Base-by-base conservation (phyloP, 1,140 invertebrate genomes). In the Dreissena rostriformis region DNA sequence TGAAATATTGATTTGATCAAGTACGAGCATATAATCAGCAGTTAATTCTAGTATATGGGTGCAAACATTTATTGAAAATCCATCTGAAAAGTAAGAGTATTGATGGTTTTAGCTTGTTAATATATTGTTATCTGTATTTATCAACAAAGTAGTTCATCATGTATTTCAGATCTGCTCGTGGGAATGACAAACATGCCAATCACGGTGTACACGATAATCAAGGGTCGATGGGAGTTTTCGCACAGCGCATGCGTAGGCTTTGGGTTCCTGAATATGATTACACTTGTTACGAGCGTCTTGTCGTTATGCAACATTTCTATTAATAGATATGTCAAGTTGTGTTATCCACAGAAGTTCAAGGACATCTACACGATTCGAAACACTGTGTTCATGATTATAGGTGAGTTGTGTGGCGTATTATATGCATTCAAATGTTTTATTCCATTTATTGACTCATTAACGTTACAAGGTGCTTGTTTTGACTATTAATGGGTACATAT, bases 181-280 rank as follows among this genome's bases (percentile, higher is more conserved):
- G 77, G 84, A 7, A 72, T 75, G 6, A 67, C 84, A 29, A 86
- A 87, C 81, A 84, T 87, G 81, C 86, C 86, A 5, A 15, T 87
- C 14, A 86, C 84, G 0, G 70, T 86, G n/a, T 74, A 57, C 63
- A 72, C 84, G 4, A 77, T 87, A 8, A 55, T 84, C 0, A 57
- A 26, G 12, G 84, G 81, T 19, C n/a, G n/a, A 26, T 87, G 86
- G 86, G 52, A 57, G 10, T 70, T 87, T 49, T 28, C 74, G 0
- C 28, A 74, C 29, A 52, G 7, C n/a, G 65, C 66, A 0, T 87
- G 86, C 66, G 28, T 79, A 22, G 70, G 53, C 0, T 7, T 80
- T n/a, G 86, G 86, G 0, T 87, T 86, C 66, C 55, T 86, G 6
- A 84, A 86, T 72, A 87, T 87, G 86, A 24, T 87, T 0, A 86